A percentile compares a stretch with the other conserved stretches of the same genome.
Evolutionary conservation across 2,888 invertebrate genomes (phyloP).

Genomic region (Hydrotaea cyrtoneurina): DNA sequence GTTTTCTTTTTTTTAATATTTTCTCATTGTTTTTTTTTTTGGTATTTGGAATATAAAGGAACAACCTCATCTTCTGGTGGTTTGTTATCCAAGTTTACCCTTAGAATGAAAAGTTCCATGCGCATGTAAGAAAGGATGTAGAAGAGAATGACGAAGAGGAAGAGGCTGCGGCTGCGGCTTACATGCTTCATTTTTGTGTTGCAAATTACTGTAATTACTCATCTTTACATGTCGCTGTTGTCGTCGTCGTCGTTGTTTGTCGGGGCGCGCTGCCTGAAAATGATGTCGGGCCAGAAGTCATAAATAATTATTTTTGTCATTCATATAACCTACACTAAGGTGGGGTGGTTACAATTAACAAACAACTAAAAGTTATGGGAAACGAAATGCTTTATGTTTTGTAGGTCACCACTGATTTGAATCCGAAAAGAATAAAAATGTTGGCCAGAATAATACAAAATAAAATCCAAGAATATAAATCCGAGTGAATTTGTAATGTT

Average conservation of each 20-base stretch:
- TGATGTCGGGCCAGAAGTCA: constrained; percentile 58
- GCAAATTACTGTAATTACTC: constrained; percentile 58
- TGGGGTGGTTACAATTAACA: too few relatives aligned
- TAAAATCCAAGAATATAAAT: too few relatives aligned
- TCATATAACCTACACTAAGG: too few relatives aligned
- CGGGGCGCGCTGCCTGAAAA: constrained; percentile 1
- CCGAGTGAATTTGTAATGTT: too few relatives aligned
- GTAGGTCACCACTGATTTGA: too few relatives aligned
- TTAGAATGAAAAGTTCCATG: background rate
- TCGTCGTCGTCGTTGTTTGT: background rate
- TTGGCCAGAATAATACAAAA: too few relatives aligned
- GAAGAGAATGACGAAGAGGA: background rate
- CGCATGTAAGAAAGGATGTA: background rate
- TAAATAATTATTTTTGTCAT: constrained; percentile 6
- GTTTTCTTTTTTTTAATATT: too few relatives aligned
- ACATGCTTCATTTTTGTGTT: constrained; percentile 1
- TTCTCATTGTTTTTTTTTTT: background rate
- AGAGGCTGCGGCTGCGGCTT: background rate
- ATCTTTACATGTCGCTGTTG: constrained; percentile 19
- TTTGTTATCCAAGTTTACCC: constrained; percentile 1
- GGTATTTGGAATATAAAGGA: background rate
- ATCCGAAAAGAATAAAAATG: too few relatives aligned
- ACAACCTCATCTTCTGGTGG: constrained; percentile 16
- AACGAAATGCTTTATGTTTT: too few relatives aligned
- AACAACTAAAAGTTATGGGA: too few relatives aligned